phyloP scores from a whole-genome alignment of 2,888 invertebrate species.

The Pemphredon lugubris region DNA sequence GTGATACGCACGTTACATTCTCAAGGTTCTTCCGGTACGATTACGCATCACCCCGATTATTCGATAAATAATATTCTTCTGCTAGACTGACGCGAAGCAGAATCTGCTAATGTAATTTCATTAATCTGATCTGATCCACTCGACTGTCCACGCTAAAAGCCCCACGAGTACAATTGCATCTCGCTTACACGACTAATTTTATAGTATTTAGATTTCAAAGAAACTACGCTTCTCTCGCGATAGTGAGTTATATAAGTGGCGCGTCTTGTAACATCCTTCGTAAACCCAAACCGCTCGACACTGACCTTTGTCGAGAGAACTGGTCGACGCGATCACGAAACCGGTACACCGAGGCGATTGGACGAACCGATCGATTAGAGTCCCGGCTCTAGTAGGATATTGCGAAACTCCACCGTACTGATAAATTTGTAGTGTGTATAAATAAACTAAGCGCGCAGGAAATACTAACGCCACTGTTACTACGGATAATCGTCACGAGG shows the following conservation, averaged over 20 bases:
- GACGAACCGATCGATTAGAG: background rate
- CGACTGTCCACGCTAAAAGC: too few relatives aligned
- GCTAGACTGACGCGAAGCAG: too few relatives aligned
- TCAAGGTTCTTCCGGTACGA: conserved; percentile 14
- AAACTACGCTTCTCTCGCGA: background rate
- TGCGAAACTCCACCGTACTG: too few relatives aligned
- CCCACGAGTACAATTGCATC: too few relatives aligned
- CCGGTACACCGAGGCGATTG: background rate
- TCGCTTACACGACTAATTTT: background rate
- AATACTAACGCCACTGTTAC: too few relatives aligned
- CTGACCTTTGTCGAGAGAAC: conserved; percentile 32
- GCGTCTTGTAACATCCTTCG: background rate
- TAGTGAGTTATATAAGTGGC: conserved; percentile 12
- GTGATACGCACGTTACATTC: background rate
- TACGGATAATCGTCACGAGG: too few relatives aligned
- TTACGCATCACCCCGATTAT: background rate
- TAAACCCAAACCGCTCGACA: conserved; percentile 3
- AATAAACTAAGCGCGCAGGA: too few relatives aligned
- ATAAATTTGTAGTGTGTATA: too few relatives aligned
- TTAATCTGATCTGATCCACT: too few relatives aligned
- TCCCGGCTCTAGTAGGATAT: too few relatives aligned
- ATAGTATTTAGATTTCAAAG: background rate
- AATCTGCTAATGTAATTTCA: too few relatives aligned
- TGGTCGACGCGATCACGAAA: conserved; percentile 2
- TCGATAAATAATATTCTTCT: background rate